phyloP scores from a whole-genome alignment of 37 sponge, comb jelly and placozoan genomes.

The Geodia barretti region DNA sequence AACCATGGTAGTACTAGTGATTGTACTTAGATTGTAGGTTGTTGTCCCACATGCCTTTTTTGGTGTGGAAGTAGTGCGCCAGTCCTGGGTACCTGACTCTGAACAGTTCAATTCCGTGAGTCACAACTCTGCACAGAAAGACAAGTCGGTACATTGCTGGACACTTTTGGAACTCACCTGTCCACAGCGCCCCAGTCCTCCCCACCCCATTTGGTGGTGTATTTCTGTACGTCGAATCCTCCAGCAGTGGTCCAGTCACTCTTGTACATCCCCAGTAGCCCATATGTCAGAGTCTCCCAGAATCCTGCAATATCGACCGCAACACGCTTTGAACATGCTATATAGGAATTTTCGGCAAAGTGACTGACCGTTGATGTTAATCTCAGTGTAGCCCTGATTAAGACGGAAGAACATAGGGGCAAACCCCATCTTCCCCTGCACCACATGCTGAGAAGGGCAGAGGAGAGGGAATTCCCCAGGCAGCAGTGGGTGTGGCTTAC shows the following conservation, averaged over 20 bases:
- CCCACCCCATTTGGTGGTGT: slow-evolving; percentile 74
- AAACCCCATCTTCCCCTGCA: slow-evolving; percentile 69
- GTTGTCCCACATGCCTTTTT: slow-evolving; percentile 74
- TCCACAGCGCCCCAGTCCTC: slow-evolving; percentile 82
- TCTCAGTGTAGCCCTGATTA: slow-evolving; percentile 58
- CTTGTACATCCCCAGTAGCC: slow-evolving; percentile 68
- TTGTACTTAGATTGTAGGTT: too few relatives aligned
- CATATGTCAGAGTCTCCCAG: slow-evolving; percentile 75
- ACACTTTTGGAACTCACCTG: slow-evolving; percentile 37
- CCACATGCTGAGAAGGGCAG: slow-evolving; percentile 68
- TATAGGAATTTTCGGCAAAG: not conserved
- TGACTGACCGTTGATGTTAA: slow-evolving; percentile 7
- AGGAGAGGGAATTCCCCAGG: not conserved
- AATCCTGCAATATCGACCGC: too few relatives aligned
- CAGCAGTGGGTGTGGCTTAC: slow-evolving; percentile 17
- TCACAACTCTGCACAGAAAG: slow-evolving; percentile 30
- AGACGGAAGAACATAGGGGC: slow-evolving; percentile 74
- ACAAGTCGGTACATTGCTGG: not conserved
- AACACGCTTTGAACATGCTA: not conserved
- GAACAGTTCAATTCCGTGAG: slow-evolving; percentile 60
- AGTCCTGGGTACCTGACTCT: slow-evolving; percentile 67
- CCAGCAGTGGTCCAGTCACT: slow-evolving; percentile 67
- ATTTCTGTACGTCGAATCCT: slow-evolving; percentile 53
- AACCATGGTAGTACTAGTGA: too few relatives aligned
- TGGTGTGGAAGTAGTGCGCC: slow-evolving; percentile 72